Base-by-base conservation (phyloP, 2,113 vertebrate genomes). In the Romanogobio albipinnatus region DNA sequence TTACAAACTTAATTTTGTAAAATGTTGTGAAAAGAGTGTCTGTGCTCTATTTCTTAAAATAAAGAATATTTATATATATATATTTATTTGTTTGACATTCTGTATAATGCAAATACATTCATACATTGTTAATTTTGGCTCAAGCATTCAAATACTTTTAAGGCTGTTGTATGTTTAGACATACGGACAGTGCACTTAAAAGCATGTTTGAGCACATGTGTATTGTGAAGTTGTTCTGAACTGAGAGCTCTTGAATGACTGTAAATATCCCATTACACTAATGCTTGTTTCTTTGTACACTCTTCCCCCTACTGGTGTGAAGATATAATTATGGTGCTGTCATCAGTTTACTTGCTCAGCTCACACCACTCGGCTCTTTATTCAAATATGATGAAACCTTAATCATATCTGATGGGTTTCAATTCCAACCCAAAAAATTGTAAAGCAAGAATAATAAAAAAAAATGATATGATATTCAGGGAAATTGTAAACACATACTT, bases 301-400 rank as follows among this genome's bases (percentile, higher is more conserved):
- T 95, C 90, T 91, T 95, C 94, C 94, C 94, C 94, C 94, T 95
- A 87, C 94, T 94, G 94, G 94, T 89, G 86, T 85, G 82, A 93
- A 90, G 86, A 81, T 86, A 93, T 87, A 93, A 92, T 82, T 84
- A 84, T 86, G 88, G 59, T 84, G 26, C 77, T 75, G 43, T 75
- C 51, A 82, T 85, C 59, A 91, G 87, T 89, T 90, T 85, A 90
- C 86, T 81, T 87, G 86, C 91, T 86, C 86, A 68, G 70, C 64
- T 33, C 62, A 56, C 51, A 43, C 29, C 24, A 11, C 22, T 11
- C 14, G 5, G 9, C 5, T 64, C 62, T 62, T 15, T 80, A 39
- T 45, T 26, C 4, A 17, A 33, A 29, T 43, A 14, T 15, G 19
- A 85, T 61, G 33, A 81, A 4, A 26, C 14, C 56, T 82, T 77